Evolutionary conservation across 2,797 vertebrate genomes (phyloP).

Genomic region (Coregonus ussuriensis): DNA sequence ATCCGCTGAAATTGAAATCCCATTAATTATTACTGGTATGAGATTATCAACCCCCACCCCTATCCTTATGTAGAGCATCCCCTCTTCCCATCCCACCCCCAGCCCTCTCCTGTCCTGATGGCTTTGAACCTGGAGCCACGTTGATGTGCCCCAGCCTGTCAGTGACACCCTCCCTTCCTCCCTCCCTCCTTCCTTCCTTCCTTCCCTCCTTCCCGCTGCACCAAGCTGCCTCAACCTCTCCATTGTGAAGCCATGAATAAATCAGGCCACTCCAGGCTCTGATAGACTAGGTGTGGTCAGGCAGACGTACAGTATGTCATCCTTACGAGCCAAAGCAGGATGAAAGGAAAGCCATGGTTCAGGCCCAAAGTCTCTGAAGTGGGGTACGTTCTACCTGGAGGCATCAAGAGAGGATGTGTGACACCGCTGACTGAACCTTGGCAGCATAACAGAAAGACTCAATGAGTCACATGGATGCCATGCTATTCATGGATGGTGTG

Average conservation of each 20-base stretch:
- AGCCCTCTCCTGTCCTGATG: constrained; percentile 10
- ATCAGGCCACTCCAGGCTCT: constrained; percentile 46
- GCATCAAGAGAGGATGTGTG: not conserved
- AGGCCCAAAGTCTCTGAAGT: not conserved
- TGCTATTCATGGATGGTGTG: not conserved
- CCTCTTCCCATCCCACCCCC: not conserved
- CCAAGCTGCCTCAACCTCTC: constrained; percentile 19
- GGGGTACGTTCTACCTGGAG: not conserved
- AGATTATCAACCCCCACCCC: not conserved
- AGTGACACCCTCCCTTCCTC: constrained; percentile 6
- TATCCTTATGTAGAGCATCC: not conserved
- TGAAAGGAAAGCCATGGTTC: constrained; percentile 28
- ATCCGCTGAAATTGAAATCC: not conserved
- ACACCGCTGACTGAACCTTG: not conserved
- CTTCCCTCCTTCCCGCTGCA: constrained; percentile 3
- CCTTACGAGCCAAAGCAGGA: not conserved
- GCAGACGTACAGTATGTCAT: too few relatives aligned
- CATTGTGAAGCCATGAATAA: constrained; percentile 61
- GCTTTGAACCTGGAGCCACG: constrained; percentile 50
- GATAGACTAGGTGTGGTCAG: constrained; percentile 38
- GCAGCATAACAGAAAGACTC: not conserved
- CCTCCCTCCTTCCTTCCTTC: constrained; percentile 3
- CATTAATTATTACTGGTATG: constrained; percentile 7
- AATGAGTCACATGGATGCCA: not conserved
- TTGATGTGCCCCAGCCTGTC: constrained; percentile 23